Conservation (phyloP, 1,140 invertebrate genomes). For the Propsilocerus akamusi region DNA sequence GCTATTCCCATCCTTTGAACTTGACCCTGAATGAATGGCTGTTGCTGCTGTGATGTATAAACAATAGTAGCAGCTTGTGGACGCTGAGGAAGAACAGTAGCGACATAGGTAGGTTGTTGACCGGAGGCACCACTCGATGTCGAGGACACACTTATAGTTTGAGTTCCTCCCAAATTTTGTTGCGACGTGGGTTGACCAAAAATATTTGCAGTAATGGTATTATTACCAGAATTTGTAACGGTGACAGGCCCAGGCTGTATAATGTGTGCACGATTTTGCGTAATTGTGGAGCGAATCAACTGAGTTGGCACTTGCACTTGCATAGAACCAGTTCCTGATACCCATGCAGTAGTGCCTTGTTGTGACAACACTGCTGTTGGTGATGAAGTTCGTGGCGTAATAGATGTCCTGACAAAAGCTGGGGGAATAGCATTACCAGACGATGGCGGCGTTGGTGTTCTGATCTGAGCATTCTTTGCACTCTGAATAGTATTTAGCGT, state of each 20-base stretch:
- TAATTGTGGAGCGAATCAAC: not conserved
- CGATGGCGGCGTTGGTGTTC: not conserved
- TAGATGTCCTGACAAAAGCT: not conserved
- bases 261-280: not conserved
- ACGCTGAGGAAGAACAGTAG: slow-evolving; percentile 19
- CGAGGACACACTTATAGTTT: not conserved
- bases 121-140: not conserved
- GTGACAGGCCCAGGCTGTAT: not conserved
- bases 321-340: not conserved
- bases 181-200: not conserved
- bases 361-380: not conserved
- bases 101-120: slow-evolving; percentile 8
- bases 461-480: not conserved
- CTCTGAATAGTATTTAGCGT: not conserved
- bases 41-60: slow-evolving; percentile 10
- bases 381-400: not conserved
- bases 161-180: not conserved
- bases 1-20: slow-evolving; percentile 18
- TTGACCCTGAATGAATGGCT: slow-evolving; percentile 8
- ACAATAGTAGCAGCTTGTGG: slow-evolving; percentile 22
- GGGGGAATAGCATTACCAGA: not conserved
- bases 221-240: not conserved
- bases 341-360: not conserved
- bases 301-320: not conserved
- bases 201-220: not conserved